A percentile compares a stretch with the other conserved stretches of the same genome.
phyloP scores from a whole-genome alignment of 2,113 vertebrate genomes.

The Cygnus buccinator region DNA sequence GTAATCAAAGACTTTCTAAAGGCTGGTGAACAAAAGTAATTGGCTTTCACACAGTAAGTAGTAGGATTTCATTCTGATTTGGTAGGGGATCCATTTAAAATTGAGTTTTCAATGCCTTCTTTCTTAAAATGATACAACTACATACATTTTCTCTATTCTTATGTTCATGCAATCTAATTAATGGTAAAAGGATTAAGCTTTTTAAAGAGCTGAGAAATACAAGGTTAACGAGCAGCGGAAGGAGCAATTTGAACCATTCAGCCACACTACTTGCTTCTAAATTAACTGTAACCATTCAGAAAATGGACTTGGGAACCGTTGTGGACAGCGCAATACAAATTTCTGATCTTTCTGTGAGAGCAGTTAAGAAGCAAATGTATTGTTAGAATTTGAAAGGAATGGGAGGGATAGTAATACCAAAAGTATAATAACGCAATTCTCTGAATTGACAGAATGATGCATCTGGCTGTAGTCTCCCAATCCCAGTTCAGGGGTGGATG shows the following conservation, averaged over 20 bases:
- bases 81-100: not conserved
- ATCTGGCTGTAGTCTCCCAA: not conserved
- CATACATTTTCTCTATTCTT: not conserved
- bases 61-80: slow-evolving; percentile 16
- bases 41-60: not conserved
- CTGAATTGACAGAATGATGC: not conserved
- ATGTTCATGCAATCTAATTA: not conserved
- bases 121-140: not conserved
- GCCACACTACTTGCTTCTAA: not conserved
- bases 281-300: slow-evolving; percentile 17
- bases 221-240: slow-evolving; percentile 2
- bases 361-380: slow-evolving; percentile 19
- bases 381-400: not conserved
- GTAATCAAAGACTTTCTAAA: not conserved
- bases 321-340: not conserved
- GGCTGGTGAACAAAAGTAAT: slow-evolving; percentile 9
- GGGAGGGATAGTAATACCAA: not conserved
- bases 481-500: not conserved
- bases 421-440: slow-evolving; percentile 12
- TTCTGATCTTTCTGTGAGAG: not conserved
- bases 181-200: not conserved
- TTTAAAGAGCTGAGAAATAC: slow-evolving; percentile 7
- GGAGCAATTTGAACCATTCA: not conserved
- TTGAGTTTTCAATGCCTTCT: not conserved
- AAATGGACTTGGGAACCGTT: slow-evolving; percentile 14